These are phyloP conservation scores for Spondyliosoma cantharus DNA, from an alignment of 2,797 vertebrate species.

Conservation along the genomic window DNA sequence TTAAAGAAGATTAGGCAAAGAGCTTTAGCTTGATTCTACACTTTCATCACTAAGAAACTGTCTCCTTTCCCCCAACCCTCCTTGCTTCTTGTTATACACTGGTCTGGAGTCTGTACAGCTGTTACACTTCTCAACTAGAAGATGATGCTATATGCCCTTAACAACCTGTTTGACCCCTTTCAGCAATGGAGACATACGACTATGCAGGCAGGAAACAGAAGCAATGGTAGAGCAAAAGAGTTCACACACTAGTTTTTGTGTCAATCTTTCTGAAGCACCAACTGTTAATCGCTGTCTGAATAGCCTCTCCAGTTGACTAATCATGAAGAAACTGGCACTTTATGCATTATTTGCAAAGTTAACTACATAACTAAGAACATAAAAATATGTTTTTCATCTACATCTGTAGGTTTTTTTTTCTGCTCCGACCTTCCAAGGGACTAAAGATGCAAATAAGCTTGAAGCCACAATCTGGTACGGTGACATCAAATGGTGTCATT, in stretches of 20 bases:
- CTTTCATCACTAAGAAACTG: slow-evolving; percentile 72
- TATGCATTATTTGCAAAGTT: not conserved
- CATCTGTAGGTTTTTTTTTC: too few relatives aligned
- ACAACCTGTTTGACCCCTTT: not conserved
- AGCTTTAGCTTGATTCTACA: slow-evolving; percentile 71
- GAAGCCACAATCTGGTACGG: too few relatives aligned
- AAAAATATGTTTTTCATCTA: too few relatives aligned
- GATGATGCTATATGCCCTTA: not conserved
- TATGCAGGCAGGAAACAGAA: not conserved
- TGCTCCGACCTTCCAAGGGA: too few relatives aligned
- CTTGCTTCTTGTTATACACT: slow-evolving; percentile 7
- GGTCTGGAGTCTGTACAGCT: slow-evolving; percentile 35
- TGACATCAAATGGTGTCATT: too few relatives aligned
- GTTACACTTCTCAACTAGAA: not conserved
- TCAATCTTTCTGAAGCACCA: not conserved
- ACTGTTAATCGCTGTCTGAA: not conserved
- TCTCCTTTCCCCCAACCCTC: slow-evolving; percentile 26
- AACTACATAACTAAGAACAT: too few relatives aligned
- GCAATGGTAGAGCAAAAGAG: not conserved
- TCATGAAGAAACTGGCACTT: not conserved
- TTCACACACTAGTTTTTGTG: not conserved
- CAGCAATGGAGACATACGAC: not conserved
- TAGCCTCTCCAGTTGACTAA: not conserved
- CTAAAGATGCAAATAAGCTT: too few relatives aligned
- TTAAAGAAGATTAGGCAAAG: slow-evolving; percentile 79